A percentile compares a stretch with the other conserved stretches of the same genome.
These are phyloP conservation scores for Pedicia rivosa DNA, from an alignment of 2,888 invertebrate species.

Conservation along the genomic window DNA sequence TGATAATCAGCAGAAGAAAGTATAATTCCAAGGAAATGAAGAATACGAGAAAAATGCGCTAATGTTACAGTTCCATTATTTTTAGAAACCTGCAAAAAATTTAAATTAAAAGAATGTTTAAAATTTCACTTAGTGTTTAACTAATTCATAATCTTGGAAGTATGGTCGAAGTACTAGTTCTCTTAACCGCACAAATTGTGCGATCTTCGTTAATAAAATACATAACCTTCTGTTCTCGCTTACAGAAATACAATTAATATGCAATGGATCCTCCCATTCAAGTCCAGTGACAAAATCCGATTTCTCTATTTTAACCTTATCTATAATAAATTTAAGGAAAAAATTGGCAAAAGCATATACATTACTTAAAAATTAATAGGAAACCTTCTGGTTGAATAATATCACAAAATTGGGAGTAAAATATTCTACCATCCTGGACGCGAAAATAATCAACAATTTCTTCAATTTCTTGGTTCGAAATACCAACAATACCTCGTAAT, in stretches of 20 bases:
- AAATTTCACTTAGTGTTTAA: conserved; percentile 10
- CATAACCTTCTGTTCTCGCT: conserved; percentile 50
- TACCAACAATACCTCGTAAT: conserved; percentile 45
- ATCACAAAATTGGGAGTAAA: conserved; percentile 59
- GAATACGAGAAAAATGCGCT: conserved; percentile 56
- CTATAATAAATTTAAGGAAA: too few species aligned
- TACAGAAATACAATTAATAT: conserved; percentile 43
- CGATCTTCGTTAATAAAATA: conserved; percentile 57
- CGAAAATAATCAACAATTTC: conserved; percentile 65
- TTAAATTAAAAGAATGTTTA: neutral
- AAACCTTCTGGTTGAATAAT: conserved; percentile 54
- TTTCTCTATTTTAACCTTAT: conserved; percentile 33
- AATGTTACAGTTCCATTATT: conserved; percentile 61
- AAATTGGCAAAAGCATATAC: too few species aligned
- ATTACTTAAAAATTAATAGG: too few species aligned
- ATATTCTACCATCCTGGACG: conserved; percentile 59
- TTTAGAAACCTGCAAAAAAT: conserved; percentile 43
- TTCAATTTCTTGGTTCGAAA: conserved; percentile 53
- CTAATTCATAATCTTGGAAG: conserved; percentile 31
- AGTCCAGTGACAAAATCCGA: conserved; percentile 35
- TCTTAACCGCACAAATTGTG: conserved; percentile 36
- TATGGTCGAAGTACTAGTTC: conserved; percentile 53
- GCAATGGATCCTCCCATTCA: conserved; percentile 55
- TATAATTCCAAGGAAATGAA: conserved; percentile 52
- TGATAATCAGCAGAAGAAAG: conserved; percentile 56